Conservation (phyloP, 2,888 invertebrate genomes). For the Panopea generosa region DNA sequence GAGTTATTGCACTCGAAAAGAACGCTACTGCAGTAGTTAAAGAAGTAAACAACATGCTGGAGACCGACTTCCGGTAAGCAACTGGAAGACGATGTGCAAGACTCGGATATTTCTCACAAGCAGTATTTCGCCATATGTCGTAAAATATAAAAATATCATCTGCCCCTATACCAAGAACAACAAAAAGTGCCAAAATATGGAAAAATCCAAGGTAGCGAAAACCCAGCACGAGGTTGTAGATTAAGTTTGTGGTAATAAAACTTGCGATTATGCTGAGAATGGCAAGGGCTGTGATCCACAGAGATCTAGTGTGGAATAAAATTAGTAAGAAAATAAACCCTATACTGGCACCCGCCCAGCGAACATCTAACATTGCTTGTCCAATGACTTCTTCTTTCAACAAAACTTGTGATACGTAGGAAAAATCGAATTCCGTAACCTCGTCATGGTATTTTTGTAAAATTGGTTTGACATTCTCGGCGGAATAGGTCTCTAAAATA, state of each 20-base stretch:
- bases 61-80: slow-evolving; percentile 64
- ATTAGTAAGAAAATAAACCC: slow-evolving; percentile 68
- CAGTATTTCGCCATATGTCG: slow-evolving; percentile 69
- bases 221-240: slow-evolving; percentile 67
- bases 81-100: slow-evolving; percentile 68
- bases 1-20: slow-evolving; percentile 69
- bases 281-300: slow-evolving; percentile 66
- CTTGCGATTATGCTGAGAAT: slow-evolving; percentile 68
- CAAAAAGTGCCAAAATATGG: slow-evolving; percentile 69
- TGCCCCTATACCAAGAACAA: slow-evolving; percentile 41
- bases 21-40: slow-evolving; percentile 72
- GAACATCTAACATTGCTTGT: slow-evolving; percentile 65
- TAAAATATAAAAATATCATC: slow-evolving; percentile 69
- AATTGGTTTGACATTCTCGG: slow-evolving; percentile 24
- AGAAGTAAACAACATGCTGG: slow-evolving; percentile 73
- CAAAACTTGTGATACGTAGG: slow-evolving; percentile 52
- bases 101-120: slow-evolving; percentile 43
- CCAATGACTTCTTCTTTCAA: slow-evolving; percentile 44
- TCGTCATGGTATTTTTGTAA: slow-evolving; percentile 22
- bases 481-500: slow-evolving; percentile 29
- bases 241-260: slow-evolving; percentile 69
- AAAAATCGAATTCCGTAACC: slow-evolving; percentile 52
- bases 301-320: slow-evolving; percentile 68
- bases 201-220: slow-evolving; percentile 71
- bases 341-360: slow-evolving; percentile 66